Evolutionary conservation across 2,113 vertebrate genomes (phyloP).

Genomic region (Isichthys henryi): DNA sequence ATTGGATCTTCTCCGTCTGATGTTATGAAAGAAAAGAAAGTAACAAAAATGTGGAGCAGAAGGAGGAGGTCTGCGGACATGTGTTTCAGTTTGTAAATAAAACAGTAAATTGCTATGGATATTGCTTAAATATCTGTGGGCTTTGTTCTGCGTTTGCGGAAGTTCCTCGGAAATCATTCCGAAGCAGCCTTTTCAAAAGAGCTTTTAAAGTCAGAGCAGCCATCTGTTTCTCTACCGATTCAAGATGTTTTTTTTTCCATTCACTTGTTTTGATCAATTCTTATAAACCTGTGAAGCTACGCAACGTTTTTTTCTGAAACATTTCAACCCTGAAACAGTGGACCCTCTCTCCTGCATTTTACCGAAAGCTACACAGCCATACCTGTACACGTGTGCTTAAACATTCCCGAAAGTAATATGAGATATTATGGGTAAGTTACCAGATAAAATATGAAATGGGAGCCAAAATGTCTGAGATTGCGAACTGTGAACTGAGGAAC

Average conservation of each 20-base stretch:
- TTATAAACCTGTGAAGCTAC: conserved; percentile 22
- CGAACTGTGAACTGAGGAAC: not conserved
- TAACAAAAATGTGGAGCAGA: conserved; percentile 27
- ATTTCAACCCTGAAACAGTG: not conserved
- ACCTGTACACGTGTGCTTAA: not conserved
- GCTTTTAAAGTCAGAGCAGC: conserved; percentile 58
- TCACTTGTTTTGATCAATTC: conserved; percentile 35
- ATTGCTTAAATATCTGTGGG: conserved; percentile 62
- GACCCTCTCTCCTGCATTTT: not conserved
- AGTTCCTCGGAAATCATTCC: conserved; percentile 60
- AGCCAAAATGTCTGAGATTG: not conserved
- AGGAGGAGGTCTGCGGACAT: conserved; percentile 45
- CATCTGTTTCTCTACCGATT: conserved; percentile 62
- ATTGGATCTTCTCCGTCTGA: not conserved
- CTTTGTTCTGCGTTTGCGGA: conserved; percentile 58
- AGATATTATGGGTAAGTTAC: not conserved
- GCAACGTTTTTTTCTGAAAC: not conserved
- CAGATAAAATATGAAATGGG: not conserved
- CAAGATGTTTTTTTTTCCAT: conserved; percentile 56
- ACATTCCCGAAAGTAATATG: not conserved
- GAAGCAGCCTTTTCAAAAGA: conserved; percentile 52
- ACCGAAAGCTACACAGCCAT: not conserved
- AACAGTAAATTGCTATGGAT: conserved; percentile 62
- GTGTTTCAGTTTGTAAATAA: conserved; percentile 67
- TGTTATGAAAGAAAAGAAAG: conserved; percentile 9